These are phyloP conservation scores for Magallana nippona DNA, from an alignment of 2,888 invertebrate genomes.

Conservation along the genomic window DNA sequence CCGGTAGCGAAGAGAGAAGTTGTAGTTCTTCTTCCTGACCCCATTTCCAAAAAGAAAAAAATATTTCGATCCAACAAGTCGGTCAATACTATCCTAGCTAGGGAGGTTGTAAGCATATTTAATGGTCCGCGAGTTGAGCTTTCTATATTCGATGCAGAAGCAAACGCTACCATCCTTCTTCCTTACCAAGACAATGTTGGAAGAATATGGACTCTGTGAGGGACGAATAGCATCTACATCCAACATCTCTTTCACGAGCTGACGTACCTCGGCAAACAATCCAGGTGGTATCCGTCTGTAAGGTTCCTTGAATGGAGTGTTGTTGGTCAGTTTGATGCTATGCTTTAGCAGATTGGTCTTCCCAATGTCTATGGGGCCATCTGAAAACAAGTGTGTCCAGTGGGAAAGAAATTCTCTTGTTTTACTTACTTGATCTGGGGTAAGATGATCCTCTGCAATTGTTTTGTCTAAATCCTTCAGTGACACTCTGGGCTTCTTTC, in stretches of 20 bases:
- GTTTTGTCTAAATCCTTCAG: too few species aligned
- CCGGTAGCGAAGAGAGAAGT: neutral
- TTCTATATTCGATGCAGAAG: constrained; percentile 37
- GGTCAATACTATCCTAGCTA: constrained; percentile 43
- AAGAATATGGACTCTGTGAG: constrained; percentile 25
- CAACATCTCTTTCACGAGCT: constrained; percentile 5
- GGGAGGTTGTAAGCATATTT: constrained; percentile 16
- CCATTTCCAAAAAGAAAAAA: constrained; percentile 43
- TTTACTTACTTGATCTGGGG: too few species aligned
- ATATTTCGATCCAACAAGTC: constrained; percentile 44
- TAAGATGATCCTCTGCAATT: too few species aligned
- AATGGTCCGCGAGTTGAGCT: constrained; percentile 20
- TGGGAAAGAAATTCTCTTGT: neutral
- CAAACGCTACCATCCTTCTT: constrained; percentile 32
- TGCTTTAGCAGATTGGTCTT: constrained; percentile 34
- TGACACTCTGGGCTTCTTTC: too few species aligned
- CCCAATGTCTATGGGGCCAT: constrained; percentile 19
- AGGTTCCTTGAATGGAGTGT: constrained; percentile 34
- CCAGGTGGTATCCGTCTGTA: constrained; percentile 17
- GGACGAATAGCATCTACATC: neutral
- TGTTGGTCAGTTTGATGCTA: constrained; percentile 35
- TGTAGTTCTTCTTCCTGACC: neutral
- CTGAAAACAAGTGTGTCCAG: constrained; percentile 11
- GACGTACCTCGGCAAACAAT: constrained; percentile 15
- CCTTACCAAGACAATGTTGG: constrained; percentile 25